These are phyloP conservation scores for Trichopoda pennipes DNA, from an alignment of 2,888 invertebrate species.

Conservation along the genomic window DNA sequence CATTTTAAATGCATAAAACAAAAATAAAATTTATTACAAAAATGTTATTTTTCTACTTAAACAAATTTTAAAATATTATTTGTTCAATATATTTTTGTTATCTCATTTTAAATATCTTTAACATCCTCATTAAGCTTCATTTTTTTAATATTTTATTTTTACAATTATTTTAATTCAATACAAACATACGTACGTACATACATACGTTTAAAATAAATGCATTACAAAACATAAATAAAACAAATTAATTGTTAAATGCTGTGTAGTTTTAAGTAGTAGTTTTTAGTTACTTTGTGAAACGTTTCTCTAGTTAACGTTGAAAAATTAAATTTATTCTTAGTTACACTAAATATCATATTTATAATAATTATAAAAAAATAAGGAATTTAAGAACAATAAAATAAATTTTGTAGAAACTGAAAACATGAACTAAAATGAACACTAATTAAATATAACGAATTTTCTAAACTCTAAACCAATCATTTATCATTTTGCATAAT, in stretches of 20 bases:
- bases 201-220: slow-evolving; percentile 46
- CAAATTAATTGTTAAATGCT: slow-evolving; percentile 62
- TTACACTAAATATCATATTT: slow-evolving; percentile 27
- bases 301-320: slow-evolving; percentile 65
- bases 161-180: neutral
- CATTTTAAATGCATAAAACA: no score
- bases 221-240: neutral
- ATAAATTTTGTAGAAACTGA: slow-evolving; percentile 62
- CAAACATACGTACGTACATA: neutral
- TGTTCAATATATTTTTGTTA: no score
- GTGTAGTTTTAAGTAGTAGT: slow-evolving; percentile 66
- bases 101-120: no score
- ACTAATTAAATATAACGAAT: slow-evolving; percentile 48
- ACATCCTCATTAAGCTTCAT: no score
- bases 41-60: no score
- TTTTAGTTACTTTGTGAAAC: slow-evolving; percentile 61
- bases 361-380: slow-evolving; percentile 38
- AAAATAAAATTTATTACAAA: no score
- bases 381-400: slow-evolving; percentile 67
- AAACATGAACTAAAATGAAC: slow-evolving; percentile 43
- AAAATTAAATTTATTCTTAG: slow-evolving; percentile 54
- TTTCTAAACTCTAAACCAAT: slow-evolving; percentile 51
- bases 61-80: no score
- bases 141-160: no score
- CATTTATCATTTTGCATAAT: no score